Evolutionary conservation across 2,888 invertebrate species (phyloP).

Genomic region (Callinectes sapidus): DNA sequence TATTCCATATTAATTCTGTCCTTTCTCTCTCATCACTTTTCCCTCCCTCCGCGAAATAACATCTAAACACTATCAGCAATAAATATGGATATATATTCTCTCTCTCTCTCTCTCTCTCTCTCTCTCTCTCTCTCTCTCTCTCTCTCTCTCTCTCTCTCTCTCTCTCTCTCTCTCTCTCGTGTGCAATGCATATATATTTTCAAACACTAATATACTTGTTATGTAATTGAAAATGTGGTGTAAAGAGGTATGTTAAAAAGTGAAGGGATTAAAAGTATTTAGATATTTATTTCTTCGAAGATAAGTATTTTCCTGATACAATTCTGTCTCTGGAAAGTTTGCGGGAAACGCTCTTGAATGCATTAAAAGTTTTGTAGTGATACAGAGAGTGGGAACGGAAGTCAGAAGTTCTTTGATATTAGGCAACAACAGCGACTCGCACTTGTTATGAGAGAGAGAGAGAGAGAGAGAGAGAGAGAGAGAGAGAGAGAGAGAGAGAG

Average conservation of each 20-base stretch:
- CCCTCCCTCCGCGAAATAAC: background rate
- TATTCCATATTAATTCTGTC: slow-evolving; percentile 19
- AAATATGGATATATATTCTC: background rate
- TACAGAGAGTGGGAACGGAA: slow-evolving; percentile 44
- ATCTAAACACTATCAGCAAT: background rate
- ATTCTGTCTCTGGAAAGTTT: slow-evolving; percentile 26
- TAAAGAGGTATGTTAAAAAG: background rate
- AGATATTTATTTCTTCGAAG: background rate
- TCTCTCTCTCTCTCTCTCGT: slow-evolving; percentile 2
- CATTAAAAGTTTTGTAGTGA: slow-evolving; percentile 44
- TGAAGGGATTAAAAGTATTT: background rate
- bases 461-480: slow-evolving; percentile 29
- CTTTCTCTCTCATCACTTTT: background rate
- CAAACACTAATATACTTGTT: background rate
- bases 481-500: slow-evolving; percentile 37
- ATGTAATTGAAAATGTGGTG: background rate
- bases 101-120: slow-evolving; percentile 43
- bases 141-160: slow-evolving; percentile 24
- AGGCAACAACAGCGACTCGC: slow-evolving; percentile 39
- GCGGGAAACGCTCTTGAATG: slow-evolving; percentile 23
- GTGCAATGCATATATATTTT: background rate
- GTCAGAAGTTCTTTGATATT: slow-evolving; percentile 40
- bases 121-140: slow-evolving; percentile 31
- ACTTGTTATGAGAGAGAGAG: slow-evolving; percentile 15
- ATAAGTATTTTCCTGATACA: slow-evolving; percentile 19